Percentiles rank a stretch among this genome's conserved stretches.
These are phyloP conservation scores for Amphipyra berbera DNA, from an alignment of 2,888 invertebrate species.

Conservation along the genomic window DNA sequence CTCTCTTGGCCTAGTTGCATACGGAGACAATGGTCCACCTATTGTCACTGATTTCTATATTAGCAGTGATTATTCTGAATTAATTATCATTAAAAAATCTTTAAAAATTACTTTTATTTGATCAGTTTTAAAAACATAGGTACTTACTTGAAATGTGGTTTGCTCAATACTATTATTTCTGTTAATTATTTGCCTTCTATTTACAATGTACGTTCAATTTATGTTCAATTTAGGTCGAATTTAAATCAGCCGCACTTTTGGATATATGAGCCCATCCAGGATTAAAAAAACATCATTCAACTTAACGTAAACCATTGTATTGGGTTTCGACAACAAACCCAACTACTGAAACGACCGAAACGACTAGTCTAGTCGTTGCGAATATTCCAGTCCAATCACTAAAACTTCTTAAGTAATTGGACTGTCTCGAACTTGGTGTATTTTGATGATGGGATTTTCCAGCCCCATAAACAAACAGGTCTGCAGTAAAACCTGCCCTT, in stretches of 20 bases:
- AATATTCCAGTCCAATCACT: slow-evolving; percentile 12
- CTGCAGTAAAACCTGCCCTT: neutral
- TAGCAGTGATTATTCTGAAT: slow-evolving; percentile 5
- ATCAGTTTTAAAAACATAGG: too few relatives aligned
- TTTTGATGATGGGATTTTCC: neutral
- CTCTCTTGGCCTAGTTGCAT: slow-evolving; percentile 48
- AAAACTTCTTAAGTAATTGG: slow-evolving; percentile 41
- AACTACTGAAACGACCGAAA: slow-evolving; percentile 7
- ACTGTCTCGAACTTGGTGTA: slow-evolving; percentile 4
- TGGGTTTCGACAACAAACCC: slow-evolving; percentile 18
- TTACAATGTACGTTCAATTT: too few relatives aligned
- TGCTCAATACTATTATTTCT: too few relatives aligned
- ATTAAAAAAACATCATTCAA: neutral
- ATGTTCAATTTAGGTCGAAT: too few relatives aligned
- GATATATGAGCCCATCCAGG: too few relatives aligned
- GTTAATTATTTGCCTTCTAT: too few relatives aligned
- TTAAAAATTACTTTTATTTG: too few relatives aligned
- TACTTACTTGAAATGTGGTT: too few relatives aligned
- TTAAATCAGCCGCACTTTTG: too few relatives aligned
- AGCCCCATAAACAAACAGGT: neutral
- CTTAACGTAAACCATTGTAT: slow-evolving; percentile 6
- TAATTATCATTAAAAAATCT: neutral
- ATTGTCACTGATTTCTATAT: slow-evolving; percentile 31
- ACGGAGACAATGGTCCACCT: slow-evolving; percentile 23
- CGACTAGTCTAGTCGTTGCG: too few relatives aligned